Conservation (phyloP, 1,140 invertebrate species). For the Euura saliciscinereae region DNA sequence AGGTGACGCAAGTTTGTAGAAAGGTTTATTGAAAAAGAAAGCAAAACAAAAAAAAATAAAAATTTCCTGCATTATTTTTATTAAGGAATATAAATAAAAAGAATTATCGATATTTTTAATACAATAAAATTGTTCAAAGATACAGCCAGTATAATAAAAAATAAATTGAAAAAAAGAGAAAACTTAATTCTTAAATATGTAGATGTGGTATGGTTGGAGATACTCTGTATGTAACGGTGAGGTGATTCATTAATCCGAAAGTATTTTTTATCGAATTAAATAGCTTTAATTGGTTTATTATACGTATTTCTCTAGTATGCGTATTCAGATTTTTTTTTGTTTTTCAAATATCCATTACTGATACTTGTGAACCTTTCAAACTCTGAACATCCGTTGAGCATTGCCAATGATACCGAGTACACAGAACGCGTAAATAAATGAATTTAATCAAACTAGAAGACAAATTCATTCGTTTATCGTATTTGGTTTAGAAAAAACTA, state of each 20-base stretch:
- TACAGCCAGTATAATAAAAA: conserved; percentile 13
- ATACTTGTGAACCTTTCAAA: neutral
- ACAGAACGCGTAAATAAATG: neutral
- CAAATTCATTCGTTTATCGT: neutral
- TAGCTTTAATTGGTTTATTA: conserved; percentile 9
- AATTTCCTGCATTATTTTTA: neutral
- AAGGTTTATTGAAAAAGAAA: neutral
- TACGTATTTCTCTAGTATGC: neutral
- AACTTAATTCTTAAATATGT: too few relatives aligned
- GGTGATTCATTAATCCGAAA: conserved; percentile 26
- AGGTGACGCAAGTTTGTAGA: conserved; percentile 38
- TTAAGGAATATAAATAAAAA: neutral
- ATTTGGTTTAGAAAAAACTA: neutral
- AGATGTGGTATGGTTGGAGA: conserved; percentile 3
- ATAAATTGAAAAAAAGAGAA: neutral
- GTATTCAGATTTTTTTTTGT: neutral
- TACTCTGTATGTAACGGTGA: conserved; percentile 11
- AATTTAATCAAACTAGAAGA: neutral
- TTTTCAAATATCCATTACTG: neutral
- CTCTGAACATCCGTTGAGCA: neutral
- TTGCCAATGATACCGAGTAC: neutral
- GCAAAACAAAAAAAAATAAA: neutral
- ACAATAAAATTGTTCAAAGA: neutral
- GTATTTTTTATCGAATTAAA: conserved; percentile 35
- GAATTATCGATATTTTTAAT: neutral